Evolutionary conservation across 2,113 vertebrate species (phyloP).

Genomic region (Anas platyrhynchos): DNA sequence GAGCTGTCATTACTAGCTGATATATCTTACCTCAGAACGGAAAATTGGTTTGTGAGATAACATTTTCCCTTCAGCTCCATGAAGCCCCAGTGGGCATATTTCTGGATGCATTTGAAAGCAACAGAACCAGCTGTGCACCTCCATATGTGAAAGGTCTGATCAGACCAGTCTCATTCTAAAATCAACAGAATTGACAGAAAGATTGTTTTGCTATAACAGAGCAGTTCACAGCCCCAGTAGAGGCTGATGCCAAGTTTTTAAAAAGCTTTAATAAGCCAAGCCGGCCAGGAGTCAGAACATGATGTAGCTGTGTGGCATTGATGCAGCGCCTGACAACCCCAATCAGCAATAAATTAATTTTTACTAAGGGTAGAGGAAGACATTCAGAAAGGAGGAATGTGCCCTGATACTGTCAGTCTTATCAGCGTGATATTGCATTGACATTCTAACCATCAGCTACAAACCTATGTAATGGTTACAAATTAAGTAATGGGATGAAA

Average conservation of each 20-base stretch:
- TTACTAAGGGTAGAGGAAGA: slow-evolving; percentile 29
- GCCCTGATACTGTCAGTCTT: slow-evolving; percentile 30
- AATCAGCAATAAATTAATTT: slow-evolving; percentile 59
- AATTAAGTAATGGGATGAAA: slow-evolving; percentile 13
- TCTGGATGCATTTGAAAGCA: slow-evolving; percentile 39
- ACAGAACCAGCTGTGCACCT: slow-evolving; percentile 19
- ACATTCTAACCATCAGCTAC: not conserved
- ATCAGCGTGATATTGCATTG: not conserved
- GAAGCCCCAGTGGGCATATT: slow-evolving; percentile 15
- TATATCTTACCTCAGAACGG: slow-evolving; percentile 5
- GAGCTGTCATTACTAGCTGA: not conserved
- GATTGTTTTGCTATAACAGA: slow-evolving; percentile 31
- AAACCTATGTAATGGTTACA: slow-evolving; percentile 14
- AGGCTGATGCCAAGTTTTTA: slow-evolving; percentile 36
- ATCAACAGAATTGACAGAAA: slow-evolving; percentile 38
- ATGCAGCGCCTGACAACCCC: slow-evolving; percentile 5
- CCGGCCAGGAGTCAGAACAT: not conserved
- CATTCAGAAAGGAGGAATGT: not conserved
- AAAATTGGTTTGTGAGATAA: slow-evolving; percentile 36
- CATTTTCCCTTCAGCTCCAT: not conserved
- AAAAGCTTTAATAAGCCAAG: slow-evolving; percentile 52
- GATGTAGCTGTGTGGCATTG: slow-evolving; percentile 18
- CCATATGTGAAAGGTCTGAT: slow-evolving; percentile 43
- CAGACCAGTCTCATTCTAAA: slow-evolving; percentile 23
- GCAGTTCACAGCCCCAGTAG: not conserved